These are phyloP conservation scores for Threskiornis aethiopicus DNA, from an alignment of 2,797 vertebrate species.

Conservation along the genomic window DNA sequence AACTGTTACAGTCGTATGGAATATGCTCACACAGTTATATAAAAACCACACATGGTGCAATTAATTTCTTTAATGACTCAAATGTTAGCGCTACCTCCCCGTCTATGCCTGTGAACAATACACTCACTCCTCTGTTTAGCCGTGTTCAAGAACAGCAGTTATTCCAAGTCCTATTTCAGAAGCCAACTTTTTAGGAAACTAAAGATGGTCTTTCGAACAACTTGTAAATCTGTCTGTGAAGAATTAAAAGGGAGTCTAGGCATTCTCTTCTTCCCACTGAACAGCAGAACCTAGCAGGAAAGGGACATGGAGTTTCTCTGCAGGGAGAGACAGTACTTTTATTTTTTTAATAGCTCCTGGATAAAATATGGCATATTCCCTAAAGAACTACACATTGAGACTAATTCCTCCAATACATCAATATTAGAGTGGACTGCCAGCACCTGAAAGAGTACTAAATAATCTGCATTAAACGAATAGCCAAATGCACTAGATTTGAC, in stretches of 20 bases:
- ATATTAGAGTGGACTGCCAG: not conserved
- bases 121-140: not conserved
- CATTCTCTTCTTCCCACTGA: not conserved
- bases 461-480: not conserved
- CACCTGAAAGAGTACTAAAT: not conserved
- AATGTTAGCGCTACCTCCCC: not conserved
- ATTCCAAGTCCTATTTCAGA: not conserved
- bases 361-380: not conserved
- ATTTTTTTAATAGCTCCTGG: not conserved
- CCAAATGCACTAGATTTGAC: not conserved
- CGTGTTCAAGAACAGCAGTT: not conserved
- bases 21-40: not conserved
- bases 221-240: not conserved
- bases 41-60: not conserved
- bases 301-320: not conserved
- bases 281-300: not conserved
- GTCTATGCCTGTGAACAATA: not conserved
- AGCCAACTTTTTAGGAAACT: not conserved
- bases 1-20: not conserved
- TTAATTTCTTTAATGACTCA: not conserved
- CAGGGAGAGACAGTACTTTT: not conserved
- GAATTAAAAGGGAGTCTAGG: not conserved
- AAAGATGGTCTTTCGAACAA: not conserved
- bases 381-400: not conserved
- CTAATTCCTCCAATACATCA: not conserved